phyloP scores from a whole-genome alignment of 2,797 vertebrate species.

The Paedocypris micromegethes region DNA sequence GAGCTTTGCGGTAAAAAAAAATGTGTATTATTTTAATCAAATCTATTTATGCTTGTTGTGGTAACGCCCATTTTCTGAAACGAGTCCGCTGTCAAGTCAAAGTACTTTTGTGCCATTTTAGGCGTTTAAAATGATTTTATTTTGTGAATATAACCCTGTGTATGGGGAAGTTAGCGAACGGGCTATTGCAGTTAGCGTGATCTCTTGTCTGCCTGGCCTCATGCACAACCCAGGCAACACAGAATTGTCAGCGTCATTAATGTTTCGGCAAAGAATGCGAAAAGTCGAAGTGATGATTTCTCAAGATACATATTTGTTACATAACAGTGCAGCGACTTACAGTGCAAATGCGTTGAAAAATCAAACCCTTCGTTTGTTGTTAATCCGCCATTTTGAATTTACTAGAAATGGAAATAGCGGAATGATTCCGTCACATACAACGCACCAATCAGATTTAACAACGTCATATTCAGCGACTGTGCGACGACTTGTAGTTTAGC shows the following conservation, averaged over 20 bases:
- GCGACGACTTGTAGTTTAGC: too few relatives aligned
- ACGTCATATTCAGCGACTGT: conserved; percentile 9
- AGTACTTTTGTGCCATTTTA: too few relatives aligned
- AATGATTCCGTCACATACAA: conserved; percentile 29
- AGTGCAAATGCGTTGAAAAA: conserved; percentile 37
- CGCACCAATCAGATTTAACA: conserved; percentile 32
- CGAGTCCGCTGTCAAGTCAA: too few relatives aligned
- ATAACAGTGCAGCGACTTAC: conserved; percentile 34
- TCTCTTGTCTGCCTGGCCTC: conserved; percentile 5
- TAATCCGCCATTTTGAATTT: conserved; percentile 63
- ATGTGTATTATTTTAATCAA: too few relatives aligned
- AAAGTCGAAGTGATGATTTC: not conserved
- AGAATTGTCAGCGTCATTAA: not conserved
- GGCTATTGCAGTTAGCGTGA: conserved; percentile 6
- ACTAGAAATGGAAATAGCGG: conserved; percentile 47
- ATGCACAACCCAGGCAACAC: conserved; percentile 1
- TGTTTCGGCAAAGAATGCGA: not conserved
- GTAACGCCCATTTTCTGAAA: too few relatives aligned
- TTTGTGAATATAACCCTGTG: not conserved
- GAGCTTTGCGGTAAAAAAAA: too few relatives aligned
- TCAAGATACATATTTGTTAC: not conserved
- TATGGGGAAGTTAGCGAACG: conserved; percentile 13
- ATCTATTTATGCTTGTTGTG: too few relatives aligned
- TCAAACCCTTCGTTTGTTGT: conserved; percentile 53
- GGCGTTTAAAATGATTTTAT: too few relatives aligned